Base-by-base conservation (phyloP, 2,797 vertebrate species). In the Parotocinclus haroldoi region DNA sequence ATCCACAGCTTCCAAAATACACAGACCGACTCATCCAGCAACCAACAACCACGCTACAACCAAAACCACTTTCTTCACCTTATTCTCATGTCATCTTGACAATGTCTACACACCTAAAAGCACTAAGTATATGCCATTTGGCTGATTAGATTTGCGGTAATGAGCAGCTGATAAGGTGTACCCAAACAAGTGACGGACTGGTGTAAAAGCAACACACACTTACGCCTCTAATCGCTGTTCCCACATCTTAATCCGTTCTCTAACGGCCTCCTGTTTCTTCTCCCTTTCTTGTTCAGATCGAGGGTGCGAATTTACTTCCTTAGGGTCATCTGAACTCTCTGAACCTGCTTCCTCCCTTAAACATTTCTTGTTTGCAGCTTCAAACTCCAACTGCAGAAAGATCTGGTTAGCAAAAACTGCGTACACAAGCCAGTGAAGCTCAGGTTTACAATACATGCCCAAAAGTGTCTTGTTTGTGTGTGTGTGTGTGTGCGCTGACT, bases 141-240 rank as follows among this genome's bases (percentile, higher is more conserved):
- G 27, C 27, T 27, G 27, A 27, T 27, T 2, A 27, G 27, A 27
- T 27, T 5, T 27, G 27, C 27, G 27, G 2, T 27, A 27, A 27
- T 5, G 5, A 27, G 27, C 27, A 27, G 27, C 27, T 27, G 27
- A 27, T 5, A 2, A 27, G 27, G 27, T 27, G 27, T 27, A 27
- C 27, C 27, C 5, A 27, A 27, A 27, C 2, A 27, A 27, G 27
- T 27, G 27, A n/a, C n/a, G n/a, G n/a, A n/a, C n/a, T n/a, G n/a
- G n/a, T n/a, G n/a, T n/a, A n/a, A n/a, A n/a, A n/a, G n/a, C n/a
- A 27, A 27, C 27, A 27, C 27, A 27, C 27, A 27, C 84, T 71
- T 79, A 93, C 92, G 92, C 82, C 66, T 90, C 80, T 54, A 92
- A 68, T 73, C 81, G 91, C 76, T 77, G 87, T 27, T 80, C 90